Conservation (phyloP, 1,140 invertebrate species). For the Archegozetes longisetosus region DNA sequence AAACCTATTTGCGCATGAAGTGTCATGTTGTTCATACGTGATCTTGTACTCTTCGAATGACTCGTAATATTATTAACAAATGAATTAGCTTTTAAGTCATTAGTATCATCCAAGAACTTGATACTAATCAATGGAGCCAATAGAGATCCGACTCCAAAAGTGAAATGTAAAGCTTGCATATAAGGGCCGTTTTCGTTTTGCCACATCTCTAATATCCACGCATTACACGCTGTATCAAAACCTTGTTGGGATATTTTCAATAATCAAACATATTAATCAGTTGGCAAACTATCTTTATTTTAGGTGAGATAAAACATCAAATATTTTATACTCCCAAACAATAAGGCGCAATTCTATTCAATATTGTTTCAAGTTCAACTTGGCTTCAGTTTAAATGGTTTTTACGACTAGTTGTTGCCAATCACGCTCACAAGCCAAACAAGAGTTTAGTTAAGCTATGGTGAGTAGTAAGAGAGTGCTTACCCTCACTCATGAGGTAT, state of each 20-base stretch:
- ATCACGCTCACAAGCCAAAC: too few relatives aligned
- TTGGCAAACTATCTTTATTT: not conserved
- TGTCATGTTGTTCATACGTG: not conserved
- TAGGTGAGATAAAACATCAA: not conserved
- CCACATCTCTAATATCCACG: conserved; percentile 30
- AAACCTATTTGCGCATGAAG: not conserved
- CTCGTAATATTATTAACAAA: not conserved
- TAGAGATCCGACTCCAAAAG: conserved; percentile 36
- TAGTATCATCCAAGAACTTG: conserved; percentile 28
- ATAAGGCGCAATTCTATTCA: too few relatives aligned
- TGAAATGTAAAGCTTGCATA: conserved; percentile 37
- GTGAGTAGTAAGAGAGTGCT: too few relatives aligned
- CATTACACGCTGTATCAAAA: conserved; percentile 1
- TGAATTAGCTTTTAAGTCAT: not conserved
- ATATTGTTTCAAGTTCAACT: too few relatives aligned
- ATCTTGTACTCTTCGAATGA: not conserved
- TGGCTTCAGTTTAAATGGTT: too few relatives aligned
- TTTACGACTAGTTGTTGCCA: too few relatives aligned
- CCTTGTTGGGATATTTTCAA: too few relatives aligned
- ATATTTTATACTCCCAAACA: too few relatives aligned
- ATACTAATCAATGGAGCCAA: conserved; percentile 34
- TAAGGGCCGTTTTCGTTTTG: conserved; percentile 33
- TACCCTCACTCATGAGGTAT: too few relatives aligned
- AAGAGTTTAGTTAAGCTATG: too few relatives aligned
- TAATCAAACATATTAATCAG: too few relatives aligned